phyloP scores from a whole-genome alignment of 2,113 vertebrate species.

The Oriolus oriolus region DNA sequence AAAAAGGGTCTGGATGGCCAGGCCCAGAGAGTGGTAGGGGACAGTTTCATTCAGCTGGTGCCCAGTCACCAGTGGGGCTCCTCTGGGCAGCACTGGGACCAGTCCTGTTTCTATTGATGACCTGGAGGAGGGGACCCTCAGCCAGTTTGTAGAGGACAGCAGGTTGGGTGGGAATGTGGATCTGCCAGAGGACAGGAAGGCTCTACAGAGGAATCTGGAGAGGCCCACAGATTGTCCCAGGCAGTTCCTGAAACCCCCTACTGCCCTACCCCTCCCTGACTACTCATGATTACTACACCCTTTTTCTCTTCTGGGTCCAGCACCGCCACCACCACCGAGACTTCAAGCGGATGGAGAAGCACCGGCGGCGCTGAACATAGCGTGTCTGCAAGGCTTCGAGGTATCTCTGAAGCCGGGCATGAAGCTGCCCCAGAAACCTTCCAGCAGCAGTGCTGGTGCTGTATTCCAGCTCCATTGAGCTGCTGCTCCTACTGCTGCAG shows the following conservation, averaged over 20 bases:
- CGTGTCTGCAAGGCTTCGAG: background rate
- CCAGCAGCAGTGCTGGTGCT: background rate
- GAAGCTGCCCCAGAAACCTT: background rate
- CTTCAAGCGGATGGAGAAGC: background rate
- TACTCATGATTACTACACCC: background rate
- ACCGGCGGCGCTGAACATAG: rapidly evolving
- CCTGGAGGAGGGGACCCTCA: background rate
- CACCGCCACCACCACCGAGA: background rate
- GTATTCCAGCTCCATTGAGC: background rate
- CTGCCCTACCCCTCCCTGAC: background rate
- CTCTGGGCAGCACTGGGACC: background rate
- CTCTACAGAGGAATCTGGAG: background rate
- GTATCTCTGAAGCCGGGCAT: background rate
- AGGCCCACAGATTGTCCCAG: background rate
- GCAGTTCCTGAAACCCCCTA: background rate
- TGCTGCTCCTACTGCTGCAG: background rate
- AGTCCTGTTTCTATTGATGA: background rate
- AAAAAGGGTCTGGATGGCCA: background rate
- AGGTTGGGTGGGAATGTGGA: background rate
- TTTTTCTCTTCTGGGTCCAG: background rate
- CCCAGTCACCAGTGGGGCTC: background rate
- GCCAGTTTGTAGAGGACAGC: background rate
- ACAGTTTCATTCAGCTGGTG: background rate
- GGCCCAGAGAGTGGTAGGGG: too few relatives aligned
- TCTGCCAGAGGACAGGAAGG: background rate